Evolutionary conservation across 2,888 invertebrate genomes (phyloP), one percentile per base, ranked within the genome.

Genomic region (Aradus depressus): DNA sequence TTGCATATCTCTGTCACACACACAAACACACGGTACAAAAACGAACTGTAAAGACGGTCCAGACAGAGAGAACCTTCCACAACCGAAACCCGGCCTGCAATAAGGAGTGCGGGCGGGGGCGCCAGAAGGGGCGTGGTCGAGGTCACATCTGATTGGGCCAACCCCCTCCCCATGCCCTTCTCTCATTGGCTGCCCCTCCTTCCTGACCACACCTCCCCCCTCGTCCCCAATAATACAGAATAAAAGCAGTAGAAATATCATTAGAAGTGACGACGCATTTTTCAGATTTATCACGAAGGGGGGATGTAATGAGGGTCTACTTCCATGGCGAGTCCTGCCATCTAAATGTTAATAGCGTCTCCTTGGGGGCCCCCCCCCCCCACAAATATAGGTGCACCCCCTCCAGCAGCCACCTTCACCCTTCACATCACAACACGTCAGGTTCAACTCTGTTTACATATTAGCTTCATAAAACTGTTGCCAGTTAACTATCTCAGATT

Each of bases 51-150:
- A n/a, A n/a, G n/a, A n/a, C n/a, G n/a, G n/a, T n/a, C n/a, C n/a
- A n/a, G n/a, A n/a, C n/a, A n/a, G n/a, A n/a, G 51, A 35, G 53
- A 52, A 53, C 51, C 54, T 50, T 51, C 55, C 57, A 56, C 53
- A 53, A 55, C 57, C 59, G 54, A 54, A 41, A 51, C 38, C 41
- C 34, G 54, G 52, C 51, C 53, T 52, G 51, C 53, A 56, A 50
- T 56, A 45, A 53, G 50, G 65, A 38, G 60, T 63, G 59, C 62
- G 64, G 66, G 68, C 68, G 66, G 64, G 63, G 65, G 64, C 64
- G 64, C 66, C 66, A 64, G 64, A 64, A 64, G 66, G 65, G 67
- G 67, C 48, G 43, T 39, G 37, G 16, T 35, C 41, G 21, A 14
- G 39, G 25, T 39, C 1, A 31, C 18, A 6, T 14, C 67, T 65